A percentile compares a stretch with the other conserved stretches of the same genome.
Conservation (phyloP, 1,140 invertebrate species). For the Papilio dardanus region DNA sequence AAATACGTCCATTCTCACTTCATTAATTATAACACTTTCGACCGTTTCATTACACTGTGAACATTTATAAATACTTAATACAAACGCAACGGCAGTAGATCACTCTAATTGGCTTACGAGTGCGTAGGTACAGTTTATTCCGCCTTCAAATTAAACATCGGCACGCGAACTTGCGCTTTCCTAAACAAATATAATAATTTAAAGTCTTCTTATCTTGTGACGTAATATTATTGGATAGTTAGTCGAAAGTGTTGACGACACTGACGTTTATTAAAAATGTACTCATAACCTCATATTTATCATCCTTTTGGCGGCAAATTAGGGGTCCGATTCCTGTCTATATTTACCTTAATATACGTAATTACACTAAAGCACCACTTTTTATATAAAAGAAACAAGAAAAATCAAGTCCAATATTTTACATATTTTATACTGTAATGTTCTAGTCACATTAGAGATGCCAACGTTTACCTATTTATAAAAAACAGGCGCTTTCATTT, state of each 20-base stretch:
- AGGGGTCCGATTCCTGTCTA: too few species aligned
- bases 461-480: neutral
- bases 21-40: conserved; percentile 72
- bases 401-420: too few species aligned
- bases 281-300: too few species aligned
- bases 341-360: too few species aligned
- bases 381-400: too few species aligned
- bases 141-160: conserved; percentile 57
- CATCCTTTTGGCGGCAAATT: too few species aligned
- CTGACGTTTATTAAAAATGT: too few species aligned
- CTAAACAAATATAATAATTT: conserved; percentile 37
- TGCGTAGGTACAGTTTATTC: conserved; percentile 57
- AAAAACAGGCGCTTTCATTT: neutral
- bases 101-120: conserved; percentile 70
- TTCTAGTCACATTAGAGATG: neutral
- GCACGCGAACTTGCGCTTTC: conserved; percentile 53
- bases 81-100: conserved; percentile 62
- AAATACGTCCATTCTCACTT: conserved; percentile 54
- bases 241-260: conserved; percentile 39
- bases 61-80: conserved; percentile 71
- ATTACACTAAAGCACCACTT: too few species aligned
- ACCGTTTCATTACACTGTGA: conserved; percentile 65
- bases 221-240: conserved; percentile 33
- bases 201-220: conserved; percentile 11
- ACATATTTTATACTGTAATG: too few species aligned